Percentiles rank a stretch among this genome's conserved stretches.
These are phyloP conservation scores for Geococcyx californianus DNA, from an alignment of 2,113 vertebrate genomes.

Conservation along the genomic window DNA sequence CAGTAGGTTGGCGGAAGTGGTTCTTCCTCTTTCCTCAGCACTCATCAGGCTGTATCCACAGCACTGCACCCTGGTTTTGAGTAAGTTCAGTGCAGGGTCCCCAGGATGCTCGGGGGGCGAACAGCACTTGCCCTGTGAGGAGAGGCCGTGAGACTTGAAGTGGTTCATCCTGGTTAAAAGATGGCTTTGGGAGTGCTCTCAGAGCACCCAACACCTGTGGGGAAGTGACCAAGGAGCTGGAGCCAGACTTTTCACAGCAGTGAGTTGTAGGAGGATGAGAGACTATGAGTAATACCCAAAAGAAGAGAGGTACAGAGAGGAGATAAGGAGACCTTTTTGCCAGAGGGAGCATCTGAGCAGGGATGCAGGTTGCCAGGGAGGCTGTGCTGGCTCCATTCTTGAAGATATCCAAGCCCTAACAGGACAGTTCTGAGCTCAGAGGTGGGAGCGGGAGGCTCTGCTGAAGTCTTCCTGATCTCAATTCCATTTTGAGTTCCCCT, in stretches of 20 bases:
- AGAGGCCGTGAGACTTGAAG: neutral
- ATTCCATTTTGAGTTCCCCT: neutral
- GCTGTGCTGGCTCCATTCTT: neutral
- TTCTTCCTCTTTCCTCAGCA: neutral
- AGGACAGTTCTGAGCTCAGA: neutral
- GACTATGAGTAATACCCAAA: neutral
- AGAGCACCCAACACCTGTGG: neutral
- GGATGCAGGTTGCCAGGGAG: rapidly evolving
- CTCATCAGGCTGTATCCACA: neutral
- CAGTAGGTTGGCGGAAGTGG: neutral
- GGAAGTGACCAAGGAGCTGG: rapidly evolving
- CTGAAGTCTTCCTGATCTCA: neutral
- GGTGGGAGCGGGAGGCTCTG: neutral
- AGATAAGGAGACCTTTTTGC: neutral
- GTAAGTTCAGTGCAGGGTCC: neutral
- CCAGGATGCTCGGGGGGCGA: neutral
- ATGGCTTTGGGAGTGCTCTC: neutral
- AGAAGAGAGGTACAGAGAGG: neutral
- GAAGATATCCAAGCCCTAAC: neutral
- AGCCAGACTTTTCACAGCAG: neutral
- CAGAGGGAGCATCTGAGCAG: rapidly evolving
- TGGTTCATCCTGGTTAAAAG: neutral
- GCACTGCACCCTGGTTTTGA: neutral
- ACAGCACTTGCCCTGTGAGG: neutral
- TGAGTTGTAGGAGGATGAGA: neutral